Percentiles rank a stretch among this genome's conserved stretches.
phyloP scores from a whole-genome alignment of 2,113 vertebrate genomes.

The Pipa parva region DNA sequence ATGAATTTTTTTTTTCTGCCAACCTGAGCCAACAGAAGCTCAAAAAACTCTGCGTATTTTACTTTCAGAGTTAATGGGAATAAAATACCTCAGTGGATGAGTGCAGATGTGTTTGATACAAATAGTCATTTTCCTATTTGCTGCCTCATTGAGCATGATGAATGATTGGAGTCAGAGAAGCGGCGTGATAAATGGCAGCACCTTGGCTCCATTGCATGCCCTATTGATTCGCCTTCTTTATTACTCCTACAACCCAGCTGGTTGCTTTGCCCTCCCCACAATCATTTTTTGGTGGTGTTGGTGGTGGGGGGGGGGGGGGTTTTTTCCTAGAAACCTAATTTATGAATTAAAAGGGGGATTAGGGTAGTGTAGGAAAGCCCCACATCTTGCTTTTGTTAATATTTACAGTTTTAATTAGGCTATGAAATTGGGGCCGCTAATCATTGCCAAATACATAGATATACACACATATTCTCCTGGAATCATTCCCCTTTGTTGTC shows the following conservation, averaged over 20 bases:
- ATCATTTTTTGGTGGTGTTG: conserved; percentile 80
- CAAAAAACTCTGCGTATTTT: conserved; percentile 99
- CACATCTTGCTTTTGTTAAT: conserved; percentile 73
- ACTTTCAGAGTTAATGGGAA: conserved; percentile 99
- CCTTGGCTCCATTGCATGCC: conserved; percentile 99
- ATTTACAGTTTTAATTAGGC: conserved; percentile 57
- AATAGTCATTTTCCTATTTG: conserved; percentile 99
- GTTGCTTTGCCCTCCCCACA: conserved; percentile 94
- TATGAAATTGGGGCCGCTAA: conserved; percentile 21
- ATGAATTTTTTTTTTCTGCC: conserved; percentile 73
- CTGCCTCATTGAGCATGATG: conserved; percentile 99
- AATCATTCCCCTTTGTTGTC: no score
- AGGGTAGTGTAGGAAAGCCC: conserved; percentile 71
- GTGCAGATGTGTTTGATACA: conserved; percentile 99
- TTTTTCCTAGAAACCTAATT: conserved; percentile 85
- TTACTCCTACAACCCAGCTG: conserved; percentile 99
- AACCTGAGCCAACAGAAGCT: conserved; percentile 83
- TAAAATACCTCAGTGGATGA: conserved; percentile 99
- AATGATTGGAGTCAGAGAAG: conserved; percentile 99
- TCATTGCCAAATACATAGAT: not conserved
- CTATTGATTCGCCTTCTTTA: conserved; percentile 99
- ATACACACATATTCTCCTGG: no score
- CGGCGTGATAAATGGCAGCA: conserved; percentile 99
- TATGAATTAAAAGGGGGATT: conserved; percentile 75
- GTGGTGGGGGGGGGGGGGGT: conserved; percentile 64